Evolutionary conservation across 2,797 vertebrate genomes (phyloP).

Genomic region (Rhinophrynus dorsalis): DNA sequence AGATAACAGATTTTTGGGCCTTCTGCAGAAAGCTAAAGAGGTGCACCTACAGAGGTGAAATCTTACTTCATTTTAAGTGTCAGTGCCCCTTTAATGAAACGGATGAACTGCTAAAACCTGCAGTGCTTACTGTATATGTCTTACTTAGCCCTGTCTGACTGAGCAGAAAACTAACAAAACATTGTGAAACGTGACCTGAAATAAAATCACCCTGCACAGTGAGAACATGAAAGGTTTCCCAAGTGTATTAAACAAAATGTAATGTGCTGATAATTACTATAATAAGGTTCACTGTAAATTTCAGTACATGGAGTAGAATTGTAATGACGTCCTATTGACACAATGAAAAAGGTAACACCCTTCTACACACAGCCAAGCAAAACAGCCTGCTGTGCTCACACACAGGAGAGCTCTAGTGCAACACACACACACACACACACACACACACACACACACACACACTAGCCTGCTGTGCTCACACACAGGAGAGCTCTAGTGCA

Average conservation of each 20-base stretch:
- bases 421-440: no score
- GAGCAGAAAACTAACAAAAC: background rate
- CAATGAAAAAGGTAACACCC: background rate
- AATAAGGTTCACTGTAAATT: constrained; percentile 8
- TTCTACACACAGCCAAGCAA: background rate
- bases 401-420: background rate
- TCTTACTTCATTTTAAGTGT: no score
- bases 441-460: background rate
- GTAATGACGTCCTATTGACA: constrained; percentile 18
- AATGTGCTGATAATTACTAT: constrained; percentile 12
- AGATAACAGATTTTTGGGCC: no score
- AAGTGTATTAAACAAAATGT: background rate
- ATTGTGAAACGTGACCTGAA: background rate
- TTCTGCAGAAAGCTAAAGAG: no score
- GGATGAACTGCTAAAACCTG: background rate
- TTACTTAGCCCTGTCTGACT: background rate
- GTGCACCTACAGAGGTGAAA: no score
- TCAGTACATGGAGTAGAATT: background rate
- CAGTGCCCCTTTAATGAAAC: no score
- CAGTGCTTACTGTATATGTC: background rate
- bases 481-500: background rate
- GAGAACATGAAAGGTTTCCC: background rate
- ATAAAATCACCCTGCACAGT: background rate
- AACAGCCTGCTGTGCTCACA: background rate
- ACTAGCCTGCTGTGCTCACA: background rate